Evolutionary conservation across 2,113 vertebrate genomes (phyloP).

Genomic region (Mobula hypostoma): DNA sequence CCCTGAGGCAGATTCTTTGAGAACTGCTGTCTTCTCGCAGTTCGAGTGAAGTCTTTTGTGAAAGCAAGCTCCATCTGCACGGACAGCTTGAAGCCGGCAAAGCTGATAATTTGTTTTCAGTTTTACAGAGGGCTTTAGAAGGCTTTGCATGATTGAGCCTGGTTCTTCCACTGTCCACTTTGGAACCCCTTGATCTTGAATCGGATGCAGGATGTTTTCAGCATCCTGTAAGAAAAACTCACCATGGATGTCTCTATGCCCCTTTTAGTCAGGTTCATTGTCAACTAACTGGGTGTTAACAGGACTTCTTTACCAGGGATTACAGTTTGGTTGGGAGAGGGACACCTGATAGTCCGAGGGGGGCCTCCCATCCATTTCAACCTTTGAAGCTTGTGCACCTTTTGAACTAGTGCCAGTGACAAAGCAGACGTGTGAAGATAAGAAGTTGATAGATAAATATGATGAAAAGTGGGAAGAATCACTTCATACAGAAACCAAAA

Average conservation of each 20-base stretch:
- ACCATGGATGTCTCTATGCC: background rate
- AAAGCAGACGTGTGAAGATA: background rate
- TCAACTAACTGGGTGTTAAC: background rate
- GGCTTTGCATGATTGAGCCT: constrained; percentile 48
- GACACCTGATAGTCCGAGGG: background rate
- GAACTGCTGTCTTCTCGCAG: constrained; percentile 40
- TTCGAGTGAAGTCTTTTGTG: constrained; percentile 42
- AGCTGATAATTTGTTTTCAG: constrained; percentile 62
- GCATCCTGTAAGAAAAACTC: too few relatives aligned
- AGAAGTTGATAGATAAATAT: background rate
- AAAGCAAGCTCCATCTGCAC: constrained; percentile 44
- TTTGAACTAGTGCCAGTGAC: background rate
- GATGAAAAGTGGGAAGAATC: constrained; percentile 5
- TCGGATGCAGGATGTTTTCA: constrained; percentile 37
- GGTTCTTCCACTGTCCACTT: constrained; percentile 49
- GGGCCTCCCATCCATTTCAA: background rate
- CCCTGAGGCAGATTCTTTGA: constrained; percentile 47
- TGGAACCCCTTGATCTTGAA: constrained; percentile 45
- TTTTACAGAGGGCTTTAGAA: constrained; percentile 52
- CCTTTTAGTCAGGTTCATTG: constrained; percentile 4
- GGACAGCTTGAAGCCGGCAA: constrained; percentile 46
- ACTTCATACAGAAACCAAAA: background rate
- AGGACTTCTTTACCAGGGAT: background rate
- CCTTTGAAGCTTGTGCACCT: background rate
- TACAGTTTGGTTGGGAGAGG: background rate